These are phyloP conservation scores for Chesias legatella DNA, from an alignment of 2,888 invertebrate genomes.

Conservation along the genomic window DNA sequence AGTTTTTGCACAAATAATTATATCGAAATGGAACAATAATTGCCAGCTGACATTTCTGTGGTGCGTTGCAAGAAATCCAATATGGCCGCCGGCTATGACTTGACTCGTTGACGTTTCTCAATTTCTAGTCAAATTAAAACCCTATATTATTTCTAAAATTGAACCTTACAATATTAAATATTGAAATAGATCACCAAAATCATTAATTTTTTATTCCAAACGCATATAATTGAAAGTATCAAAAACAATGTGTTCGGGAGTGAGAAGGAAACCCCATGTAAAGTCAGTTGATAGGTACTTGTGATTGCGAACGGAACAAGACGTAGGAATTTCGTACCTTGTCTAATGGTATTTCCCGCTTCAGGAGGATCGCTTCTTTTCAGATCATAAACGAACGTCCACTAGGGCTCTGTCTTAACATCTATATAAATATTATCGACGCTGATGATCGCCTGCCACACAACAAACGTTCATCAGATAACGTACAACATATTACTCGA, in stretches of 20 bases:
- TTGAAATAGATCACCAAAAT: too few species aligned
- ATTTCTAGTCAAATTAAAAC: constrained; percentile 37
- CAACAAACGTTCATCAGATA: background rate
- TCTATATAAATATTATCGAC: too few species aligned
- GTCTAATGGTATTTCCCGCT: background rate
- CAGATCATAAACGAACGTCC: too few species aligned
- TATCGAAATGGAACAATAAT: constrained; percentile 61
- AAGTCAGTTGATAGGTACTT: background rate
- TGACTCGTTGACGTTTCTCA: constrained; percentile 68
- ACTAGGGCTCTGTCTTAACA: too few species aligned
- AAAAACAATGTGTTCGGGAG: too few species aligned
- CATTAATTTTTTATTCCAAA: too few species aligned
- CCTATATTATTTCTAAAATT: too few species aligned
- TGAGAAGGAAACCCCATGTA: background rate
- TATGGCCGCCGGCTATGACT: constrained; percentile 61
- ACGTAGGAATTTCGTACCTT: too few species aligned
- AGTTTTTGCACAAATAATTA: constrained; percentile 59
- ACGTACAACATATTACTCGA: background rate
- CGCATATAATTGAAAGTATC: too few species aligned
- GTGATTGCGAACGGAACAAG: constrained; percentile 11
- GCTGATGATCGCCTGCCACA: too few species aligned
- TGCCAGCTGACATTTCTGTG: constrained; percentile 80
- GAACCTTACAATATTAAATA: too few species aligned
- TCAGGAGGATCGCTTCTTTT: too few species aligned
- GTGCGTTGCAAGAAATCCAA: constrained; percentile 79